phyloP scores from a whole-genome alignment of 1,140 invertebrate genomes.

The Ostrea denselamellosa region DNA sequence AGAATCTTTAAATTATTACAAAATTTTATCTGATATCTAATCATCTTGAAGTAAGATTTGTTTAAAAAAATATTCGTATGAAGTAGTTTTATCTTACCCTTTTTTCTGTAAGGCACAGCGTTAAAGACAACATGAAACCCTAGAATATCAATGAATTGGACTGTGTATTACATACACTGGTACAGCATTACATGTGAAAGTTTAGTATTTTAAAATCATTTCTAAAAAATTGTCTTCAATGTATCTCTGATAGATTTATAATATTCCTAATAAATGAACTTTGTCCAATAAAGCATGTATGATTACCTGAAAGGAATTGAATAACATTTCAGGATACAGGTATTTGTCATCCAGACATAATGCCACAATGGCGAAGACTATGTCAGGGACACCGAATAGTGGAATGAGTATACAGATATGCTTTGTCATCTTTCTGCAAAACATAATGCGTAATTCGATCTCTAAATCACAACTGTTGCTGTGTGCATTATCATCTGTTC shows the following conservation, averaged over 20 bases:
- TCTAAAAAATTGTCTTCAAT: no score
- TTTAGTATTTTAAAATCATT: no score
- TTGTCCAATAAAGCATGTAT: background rate
- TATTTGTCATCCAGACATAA: background rate
- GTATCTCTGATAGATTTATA: no score
- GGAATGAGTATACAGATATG: background rate
- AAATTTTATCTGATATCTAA: no score
- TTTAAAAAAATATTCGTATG: no score
- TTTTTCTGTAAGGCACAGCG: background rate
- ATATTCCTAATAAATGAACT: no score
- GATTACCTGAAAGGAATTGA: background rate
- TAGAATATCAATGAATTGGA: background rate
- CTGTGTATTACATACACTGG: background rate
- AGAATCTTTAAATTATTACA: no score
- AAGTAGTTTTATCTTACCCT: background rate
- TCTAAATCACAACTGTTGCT: background rate
- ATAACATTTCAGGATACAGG: slow-evolving; percentile 5
- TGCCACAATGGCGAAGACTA: background rate
- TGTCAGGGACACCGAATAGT: background rate
- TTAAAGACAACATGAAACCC: background rate
- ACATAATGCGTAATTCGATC: background rate
- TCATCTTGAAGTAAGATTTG: no score
- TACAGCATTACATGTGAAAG: background rate
- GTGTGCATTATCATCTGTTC: no score
- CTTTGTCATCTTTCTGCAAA: background rate